Percentiles rank a stretch among this genome's conserved stretches.
Conservation (phyloP, 2,888 invertebrate species). For the Pollenia angustigena region DNA sequence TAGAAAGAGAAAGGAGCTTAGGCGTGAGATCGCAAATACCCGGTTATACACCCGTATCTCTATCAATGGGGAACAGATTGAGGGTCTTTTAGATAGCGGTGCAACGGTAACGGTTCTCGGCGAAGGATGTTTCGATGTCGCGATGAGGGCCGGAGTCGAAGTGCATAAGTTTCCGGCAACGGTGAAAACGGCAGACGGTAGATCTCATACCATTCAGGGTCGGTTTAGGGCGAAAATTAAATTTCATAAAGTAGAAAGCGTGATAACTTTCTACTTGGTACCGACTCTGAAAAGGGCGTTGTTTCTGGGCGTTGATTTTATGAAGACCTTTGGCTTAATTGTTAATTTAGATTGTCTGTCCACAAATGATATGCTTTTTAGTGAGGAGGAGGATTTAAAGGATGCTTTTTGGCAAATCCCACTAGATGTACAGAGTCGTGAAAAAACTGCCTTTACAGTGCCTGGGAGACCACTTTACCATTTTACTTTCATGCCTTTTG, state of each 20-base stretch:
- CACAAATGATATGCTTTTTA: too few relatives aligned
- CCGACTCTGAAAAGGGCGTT: not conserved
- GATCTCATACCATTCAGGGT: too few relatives aligned
- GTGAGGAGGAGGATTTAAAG: not conserved
- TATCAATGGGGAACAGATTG: slow-evolving; percentile 3
- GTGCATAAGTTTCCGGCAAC: not conserved
- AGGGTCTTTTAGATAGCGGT: slow-evolving; percentile 34
- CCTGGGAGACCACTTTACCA: too few relatives aligned
- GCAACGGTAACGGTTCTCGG: slow-evolving; percentile 34
- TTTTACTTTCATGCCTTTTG: too few relatives aligned
- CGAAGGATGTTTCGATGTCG: slow-evolving; percentile 18
- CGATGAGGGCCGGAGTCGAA: not conserved
- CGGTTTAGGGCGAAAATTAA: too few relatives aligned
- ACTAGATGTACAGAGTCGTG: not conserved
- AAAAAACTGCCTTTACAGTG: not conserved
- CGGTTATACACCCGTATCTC: slow-evolving; percentile 1
- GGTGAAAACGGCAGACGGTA: not conserved
- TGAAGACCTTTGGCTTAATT: not conserved
- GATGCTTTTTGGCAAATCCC: slow-evolving; percentile 12
- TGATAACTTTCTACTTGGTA: too few relatives aligned
- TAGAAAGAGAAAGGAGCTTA: too few relatives aligned
- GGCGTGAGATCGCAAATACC: not conserved
- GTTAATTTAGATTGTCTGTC: too few relatives aligned
- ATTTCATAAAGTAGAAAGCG: too few relatives aligned
- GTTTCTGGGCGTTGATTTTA: not conserved